These are phyloP conservation scores for Lithophane semibrunnea DNA, from an alignment of 2,888 invertebrate genomes.

Conservation along the genomic window DNA sequence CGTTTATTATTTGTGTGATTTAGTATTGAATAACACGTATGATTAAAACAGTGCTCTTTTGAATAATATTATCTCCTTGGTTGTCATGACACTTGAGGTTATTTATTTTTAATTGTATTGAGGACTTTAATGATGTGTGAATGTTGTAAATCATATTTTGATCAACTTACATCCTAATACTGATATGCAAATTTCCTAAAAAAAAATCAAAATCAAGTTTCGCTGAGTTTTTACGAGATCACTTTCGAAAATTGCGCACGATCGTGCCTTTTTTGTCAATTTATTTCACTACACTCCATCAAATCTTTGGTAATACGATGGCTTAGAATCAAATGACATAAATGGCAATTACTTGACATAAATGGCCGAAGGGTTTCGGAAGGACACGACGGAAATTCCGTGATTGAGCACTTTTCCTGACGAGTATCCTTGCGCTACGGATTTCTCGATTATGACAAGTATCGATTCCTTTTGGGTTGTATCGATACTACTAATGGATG, in stretches of 20 bases:
- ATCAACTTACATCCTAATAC: no score
- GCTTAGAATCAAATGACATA: slow-evolving; percentile 26
- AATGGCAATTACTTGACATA: slow-evolving; percentile 44
- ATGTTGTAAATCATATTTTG: no score
- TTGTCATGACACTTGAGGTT: neutral
- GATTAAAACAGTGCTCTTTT: neutral
- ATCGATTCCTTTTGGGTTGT: slow-evolving; percentile 16
- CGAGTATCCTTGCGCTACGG: slow-evolving; percentile 7
- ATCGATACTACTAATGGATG: neutral
- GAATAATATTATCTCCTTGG: neutral
- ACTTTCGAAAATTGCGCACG: neutral
- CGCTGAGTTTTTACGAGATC: neutral
- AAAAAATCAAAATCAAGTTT: no score
- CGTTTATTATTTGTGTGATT: neutral
- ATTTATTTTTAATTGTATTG: no score
- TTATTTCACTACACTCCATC: slow-evolving; percentile 17
- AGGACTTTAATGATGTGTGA: no score
- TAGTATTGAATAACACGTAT: neutral
- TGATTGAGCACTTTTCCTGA: slow-evolving; percentile 30
- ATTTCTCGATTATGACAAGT: slow-evolving; percentile 33
- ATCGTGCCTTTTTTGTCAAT: slow-evolving; percentile 5
- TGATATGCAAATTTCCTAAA: no score
- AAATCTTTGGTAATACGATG: slow-evolving; percentile 9
- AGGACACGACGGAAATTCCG: slow-evolving; percentile 31
- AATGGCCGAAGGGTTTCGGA: slow-evolving; percentile 32